Conservation (phyloP, 2,113 vertebrate genomes). For the Xiphophorus hellerii region DNA sequence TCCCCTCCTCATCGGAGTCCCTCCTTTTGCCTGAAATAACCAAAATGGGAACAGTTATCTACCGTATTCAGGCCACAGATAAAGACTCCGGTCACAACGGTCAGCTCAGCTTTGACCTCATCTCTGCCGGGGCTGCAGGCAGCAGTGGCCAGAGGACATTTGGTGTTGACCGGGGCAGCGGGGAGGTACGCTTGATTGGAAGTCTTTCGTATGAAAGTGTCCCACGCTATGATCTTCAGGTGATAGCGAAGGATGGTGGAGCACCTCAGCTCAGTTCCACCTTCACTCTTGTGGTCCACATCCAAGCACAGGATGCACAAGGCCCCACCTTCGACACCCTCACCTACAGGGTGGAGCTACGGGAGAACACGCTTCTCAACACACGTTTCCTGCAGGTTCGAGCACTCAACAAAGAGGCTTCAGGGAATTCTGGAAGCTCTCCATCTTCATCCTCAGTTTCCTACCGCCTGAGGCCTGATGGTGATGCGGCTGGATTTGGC, state of each 20-base stretch:
- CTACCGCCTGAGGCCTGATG: conserved; percentile 90
- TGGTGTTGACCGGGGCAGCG: conserved; percentile 85
- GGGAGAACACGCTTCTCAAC: conserved; percentile 84
- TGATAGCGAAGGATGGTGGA: conserved; percentile 87
- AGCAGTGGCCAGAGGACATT: conserved; percentile 83
- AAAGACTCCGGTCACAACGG: conserved; percentile 88
- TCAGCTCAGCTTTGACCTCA: conserved; percentile 87
- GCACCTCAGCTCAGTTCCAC: conserved; percentile 88
- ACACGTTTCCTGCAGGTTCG: conserved; percentile 92
- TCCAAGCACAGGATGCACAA: conserved; percentile 85
- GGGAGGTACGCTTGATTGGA: conserved; percentile 84
- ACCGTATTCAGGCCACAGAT: conserved; percentile 87
- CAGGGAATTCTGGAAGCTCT: conserved; percentile 64
- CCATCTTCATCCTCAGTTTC: conserved; percentile 65
- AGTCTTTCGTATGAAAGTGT: conserved; percentile 81
- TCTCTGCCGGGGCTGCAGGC: conserved; percentile 76
- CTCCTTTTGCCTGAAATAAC: conserved; percentile 88
- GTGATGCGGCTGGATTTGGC: conserved; percentile 89
- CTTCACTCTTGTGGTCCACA: conserved; percentile 90
- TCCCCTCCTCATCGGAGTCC: conserved; percentile 86
- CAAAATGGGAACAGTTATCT: conserved; percentile 87
- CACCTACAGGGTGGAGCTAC: conserved; percentile 91
- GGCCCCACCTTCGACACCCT: conserved; percentile 91
- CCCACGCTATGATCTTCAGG: conserved; percentile 84
- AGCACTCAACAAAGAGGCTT: conserved; percentile 84